These are phyloP conservation scores for Dendrolimus pini DNA, from an alignment of 2,888 invertebrate species.

Conservation along the genomic window DNA sequence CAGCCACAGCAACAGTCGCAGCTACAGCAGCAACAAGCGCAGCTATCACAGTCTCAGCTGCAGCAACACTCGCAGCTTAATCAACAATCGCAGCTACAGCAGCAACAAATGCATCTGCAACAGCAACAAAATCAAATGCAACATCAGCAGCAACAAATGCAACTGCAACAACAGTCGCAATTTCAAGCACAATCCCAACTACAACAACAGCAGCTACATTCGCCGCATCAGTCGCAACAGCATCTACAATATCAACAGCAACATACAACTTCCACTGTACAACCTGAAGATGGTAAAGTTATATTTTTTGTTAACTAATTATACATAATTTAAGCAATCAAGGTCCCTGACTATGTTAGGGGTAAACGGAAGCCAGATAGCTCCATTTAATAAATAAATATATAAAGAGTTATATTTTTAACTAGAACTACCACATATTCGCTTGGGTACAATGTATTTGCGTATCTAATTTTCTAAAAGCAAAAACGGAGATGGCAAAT, in stretches of 20 bases:
- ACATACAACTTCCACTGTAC: constrained; percentile 22
- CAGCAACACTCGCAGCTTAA: neutral
- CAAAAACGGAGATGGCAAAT: too few species aligned
- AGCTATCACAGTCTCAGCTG: neutral
- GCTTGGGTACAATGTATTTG: too few species aligned
- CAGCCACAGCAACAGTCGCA: constrained; percentile 2
- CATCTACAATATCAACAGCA: constrained; percentile 27
- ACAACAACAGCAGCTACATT: neutral
- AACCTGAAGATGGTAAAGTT: constrained; percentile 43
- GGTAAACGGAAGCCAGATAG: too few species aligned
- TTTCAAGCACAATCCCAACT: neutral
- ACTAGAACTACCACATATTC: too few species aligned
- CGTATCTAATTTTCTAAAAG: too few species aligned
- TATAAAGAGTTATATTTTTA: neutral
- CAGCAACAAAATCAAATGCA: neutral
- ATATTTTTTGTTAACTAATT: neutral
- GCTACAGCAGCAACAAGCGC: neutral
- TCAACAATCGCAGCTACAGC: neutral
- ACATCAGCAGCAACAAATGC: neutral
- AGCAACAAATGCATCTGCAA: neutral
- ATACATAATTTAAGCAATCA: too few species aligned
- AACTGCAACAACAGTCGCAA: neutral
- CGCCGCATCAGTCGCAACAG: constrained; percentile 24
- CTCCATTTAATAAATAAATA: too few species aligned
- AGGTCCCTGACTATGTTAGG: too few species aligned